A percentile compares a stretch with the other conserved stretches of the same genome.
These are phyloP conservation scores for Myzus persicae DNA, from an alignment of 1,140 invertebrate species.

Conservation along the genomic window DNA sequence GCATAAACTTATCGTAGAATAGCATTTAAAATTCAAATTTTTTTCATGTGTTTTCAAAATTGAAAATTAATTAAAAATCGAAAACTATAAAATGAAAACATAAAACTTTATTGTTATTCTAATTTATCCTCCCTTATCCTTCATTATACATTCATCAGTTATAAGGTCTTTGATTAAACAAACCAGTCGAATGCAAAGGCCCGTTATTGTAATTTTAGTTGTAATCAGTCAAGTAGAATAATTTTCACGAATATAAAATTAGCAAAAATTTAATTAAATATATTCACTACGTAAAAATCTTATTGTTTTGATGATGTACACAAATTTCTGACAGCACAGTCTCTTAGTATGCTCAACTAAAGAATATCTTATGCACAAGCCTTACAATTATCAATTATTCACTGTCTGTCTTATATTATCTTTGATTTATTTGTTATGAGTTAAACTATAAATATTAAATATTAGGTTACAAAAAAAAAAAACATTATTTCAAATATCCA, in stretches of 20 bases:
- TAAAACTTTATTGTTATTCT: not conserved
- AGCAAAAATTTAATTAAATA: not conserved
- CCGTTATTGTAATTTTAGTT: not conserved
- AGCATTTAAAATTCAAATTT: not conserved
- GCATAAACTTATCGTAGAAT: not conserved
- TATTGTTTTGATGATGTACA: not conserved
- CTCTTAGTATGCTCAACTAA: too few species aligned
- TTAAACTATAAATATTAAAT: not conserved
- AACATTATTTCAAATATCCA: not conserved
- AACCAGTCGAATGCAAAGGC: not conserved
- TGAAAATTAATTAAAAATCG: slow-evolving; percentile 9
- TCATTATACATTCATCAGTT: slow-evolving; percentile 18
- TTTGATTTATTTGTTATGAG: not conserved
- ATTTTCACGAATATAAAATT: slow-evolving; percentile 10
- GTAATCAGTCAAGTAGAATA: not conserved
- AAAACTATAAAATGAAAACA: not conserved
- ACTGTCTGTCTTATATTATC: not conserved
- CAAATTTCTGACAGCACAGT: not conserved
- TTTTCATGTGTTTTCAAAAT: not conserved
- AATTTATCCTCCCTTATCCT: not conserved
- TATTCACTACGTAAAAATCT: not conserved
- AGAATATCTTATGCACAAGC: too few species aligned
- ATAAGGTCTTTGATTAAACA: not conserved
- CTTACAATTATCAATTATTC: too few species aligned
- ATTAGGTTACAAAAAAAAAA: not conserved